Evolutionary conservation across 2,797 vertebrate genomes (phyloP).

Genomic region (Pogonophryne albipinna): DNA sequence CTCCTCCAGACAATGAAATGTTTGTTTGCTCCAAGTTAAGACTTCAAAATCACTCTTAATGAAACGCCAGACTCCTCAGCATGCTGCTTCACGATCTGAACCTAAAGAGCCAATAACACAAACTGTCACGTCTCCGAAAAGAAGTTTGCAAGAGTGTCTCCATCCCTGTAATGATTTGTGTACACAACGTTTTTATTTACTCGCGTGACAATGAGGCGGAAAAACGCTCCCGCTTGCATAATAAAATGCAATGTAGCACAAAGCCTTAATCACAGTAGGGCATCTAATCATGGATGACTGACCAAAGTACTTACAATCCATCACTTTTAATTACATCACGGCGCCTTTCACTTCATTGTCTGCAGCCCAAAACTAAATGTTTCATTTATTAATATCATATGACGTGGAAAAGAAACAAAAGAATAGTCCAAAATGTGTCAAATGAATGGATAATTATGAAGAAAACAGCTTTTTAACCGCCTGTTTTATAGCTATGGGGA

Average conservation of each 20-base stretch:
- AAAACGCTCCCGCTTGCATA: conserved; percentile 1
- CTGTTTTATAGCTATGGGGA: no score
- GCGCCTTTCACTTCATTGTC: conserved; percentile 24
- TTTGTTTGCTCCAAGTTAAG: conserved; percentile 35
- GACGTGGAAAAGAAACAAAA: neutral
- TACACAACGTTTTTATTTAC: neutral
- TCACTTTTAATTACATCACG: conserved; percentile 25
- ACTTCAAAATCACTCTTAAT: conserved; percentile 37
- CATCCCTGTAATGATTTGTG: neutral
- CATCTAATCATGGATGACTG: conserved; percentile 34
- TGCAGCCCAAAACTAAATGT: neutral
- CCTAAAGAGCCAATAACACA: conserved; percentile 22
- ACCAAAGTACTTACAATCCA: conserved; percentile 23
- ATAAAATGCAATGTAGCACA: conserved; percentile 29
- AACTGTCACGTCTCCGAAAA: neutral
- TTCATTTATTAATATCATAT: neutral
- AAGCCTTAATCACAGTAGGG: conserved; percentile 32
- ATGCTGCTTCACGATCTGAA: conserved; percentile 21
- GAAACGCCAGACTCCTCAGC: conserved; percentile 38
- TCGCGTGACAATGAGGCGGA: neutral
- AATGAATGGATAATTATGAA: neutral
- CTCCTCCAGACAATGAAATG: neutral
- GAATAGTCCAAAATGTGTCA: no score
- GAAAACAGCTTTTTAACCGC: neutral
- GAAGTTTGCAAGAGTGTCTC: no score